phyloP scores from a whole-genome alignment of 2,888 invertebrate genomes.

The Epirrhoe alternata region DNA sequence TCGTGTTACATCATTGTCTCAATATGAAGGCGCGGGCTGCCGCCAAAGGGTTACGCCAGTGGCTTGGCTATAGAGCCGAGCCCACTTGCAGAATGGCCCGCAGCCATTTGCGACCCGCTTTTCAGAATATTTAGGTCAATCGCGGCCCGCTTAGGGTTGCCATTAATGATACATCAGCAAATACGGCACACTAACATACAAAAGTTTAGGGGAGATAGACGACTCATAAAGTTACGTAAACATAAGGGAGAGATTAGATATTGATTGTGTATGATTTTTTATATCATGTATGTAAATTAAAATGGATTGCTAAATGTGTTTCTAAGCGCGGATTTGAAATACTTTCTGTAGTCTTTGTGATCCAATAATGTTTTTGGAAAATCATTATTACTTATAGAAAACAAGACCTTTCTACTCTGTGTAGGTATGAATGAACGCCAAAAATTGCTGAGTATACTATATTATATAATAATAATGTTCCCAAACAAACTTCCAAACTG shows the following conservation, averaged over 20 bases:
- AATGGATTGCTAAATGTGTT: too few species aligned
- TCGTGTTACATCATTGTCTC: constrained; percentile 42
- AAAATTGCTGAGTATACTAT: too few species aligned
- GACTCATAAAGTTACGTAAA: background rate
- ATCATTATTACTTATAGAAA: too few species aligned
- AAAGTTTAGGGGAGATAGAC: background rate
- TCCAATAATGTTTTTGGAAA: too few species aligned
- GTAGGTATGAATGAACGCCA: too few species aligned
- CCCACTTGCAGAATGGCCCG: constrained; percentile 35
- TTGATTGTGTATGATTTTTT: background rate
- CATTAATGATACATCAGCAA: constrained; percentile 19
- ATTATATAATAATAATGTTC: background rate
- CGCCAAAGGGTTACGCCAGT: constrained; percentile 51
- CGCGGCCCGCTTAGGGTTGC: constrained; percentile 47
- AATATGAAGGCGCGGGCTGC: constrained; percentile 45
- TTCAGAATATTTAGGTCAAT: constrained; percentile 69
- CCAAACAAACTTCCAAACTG: background rate
- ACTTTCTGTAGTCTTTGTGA: too few species aligned
- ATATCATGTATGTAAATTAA: background rate
- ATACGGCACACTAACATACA: constrained; percentile 3
- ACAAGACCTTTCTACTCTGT: too few species aligned
- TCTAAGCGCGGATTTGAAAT: too few species aligned
- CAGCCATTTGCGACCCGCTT: constrained; percentile 46
- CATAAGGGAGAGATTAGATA: background rate
- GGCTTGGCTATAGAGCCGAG: constrained; percentile 24